phyloP scores from a whole-genome alignment of 1,140 invertebrate species.

The Tetramorium simillimum region DNA sequence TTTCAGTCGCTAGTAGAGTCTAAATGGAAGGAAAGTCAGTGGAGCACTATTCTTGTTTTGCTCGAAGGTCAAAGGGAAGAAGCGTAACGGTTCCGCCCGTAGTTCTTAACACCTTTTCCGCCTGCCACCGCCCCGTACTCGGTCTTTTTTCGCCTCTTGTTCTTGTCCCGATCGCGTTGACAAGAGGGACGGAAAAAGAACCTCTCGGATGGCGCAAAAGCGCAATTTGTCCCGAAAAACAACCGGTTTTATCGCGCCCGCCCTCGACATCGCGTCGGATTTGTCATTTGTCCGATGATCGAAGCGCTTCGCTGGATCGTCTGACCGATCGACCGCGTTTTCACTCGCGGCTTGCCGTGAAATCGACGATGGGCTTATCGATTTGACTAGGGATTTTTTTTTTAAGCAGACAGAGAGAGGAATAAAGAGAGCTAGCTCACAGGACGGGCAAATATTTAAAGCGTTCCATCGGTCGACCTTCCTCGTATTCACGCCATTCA shows the following conservation, averaged over 20 bases:
- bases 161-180: conserved; percentile 13
- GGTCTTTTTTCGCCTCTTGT: conserved; percentile 34
- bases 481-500: background rate
- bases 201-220: conserved; percentile 64
- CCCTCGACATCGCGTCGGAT: conserved; percentile 71
- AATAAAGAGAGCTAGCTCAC: background rate
- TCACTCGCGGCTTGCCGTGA: background rate
- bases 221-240: conserved; percentile 72
- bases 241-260: conserved; percentile 62
- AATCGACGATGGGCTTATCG: conserved; percentile 29
- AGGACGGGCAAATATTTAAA: conserved; percentile 44
- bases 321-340: background rate
- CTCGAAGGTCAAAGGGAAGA: conserved; percentile 56
- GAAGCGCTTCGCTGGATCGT: conserved; percentile 47
- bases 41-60: conserved; percentile 37
- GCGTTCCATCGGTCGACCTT: background rate
- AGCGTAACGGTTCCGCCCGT: conserved; percentile 42
- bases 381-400: conserved; percentile 31
- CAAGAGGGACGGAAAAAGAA: conserved; percentile 38
- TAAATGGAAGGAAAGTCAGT: conserved; percentile 24
- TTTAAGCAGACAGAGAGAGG: background rate
- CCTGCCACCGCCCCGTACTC: background rate
- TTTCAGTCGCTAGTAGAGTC: background rate
- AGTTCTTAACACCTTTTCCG: conserved; percentile 47
- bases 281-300: conserved; percentile 76